These are phyloP conservation scores for Scarus forsteni DNA, from an alignment of 2,797 vertebrate genomes.

Conservation along the genomic window DNA sequence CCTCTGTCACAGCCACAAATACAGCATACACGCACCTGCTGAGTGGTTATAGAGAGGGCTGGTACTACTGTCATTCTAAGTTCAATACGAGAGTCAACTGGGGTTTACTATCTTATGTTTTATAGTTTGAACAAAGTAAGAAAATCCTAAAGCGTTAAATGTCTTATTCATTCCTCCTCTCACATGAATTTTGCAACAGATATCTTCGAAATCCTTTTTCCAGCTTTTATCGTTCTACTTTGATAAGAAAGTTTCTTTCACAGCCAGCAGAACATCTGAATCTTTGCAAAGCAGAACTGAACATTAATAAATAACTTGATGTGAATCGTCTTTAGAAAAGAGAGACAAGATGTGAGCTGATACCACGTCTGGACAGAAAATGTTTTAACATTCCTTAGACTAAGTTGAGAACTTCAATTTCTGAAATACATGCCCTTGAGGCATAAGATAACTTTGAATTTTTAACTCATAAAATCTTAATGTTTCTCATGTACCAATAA, in stretches of 20 bases:
- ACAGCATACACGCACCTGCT: conserved; percentile 27
- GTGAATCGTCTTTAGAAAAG: not conserved
- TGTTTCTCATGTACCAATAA: too few relatives aligned
- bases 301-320: not conserved
- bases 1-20: conserved; percentile 11
- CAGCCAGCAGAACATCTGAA: not conserved
- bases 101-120: conserved; percentile 2
- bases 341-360: too few relatives aligned
- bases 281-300: not conserved
- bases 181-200: not conserved
- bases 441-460: too few relatives aligned
- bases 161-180: not conserved
- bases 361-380: too few relatives aligned
- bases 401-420: too few relatives aligned
- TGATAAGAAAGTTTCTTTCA: not conserved
- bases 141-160: not conserved
- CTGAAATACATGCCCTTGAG: too few relatives aligned
- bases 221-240: not conserved
- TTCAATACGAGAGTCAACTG: not conserved
- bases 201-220: not conserved
- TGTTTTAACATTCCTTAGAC: too few relatives aligned
- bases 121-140: not conserved
- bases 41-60: conserved; percentile 3
- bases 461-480: too few relatives aligned
- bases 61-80: conserved; percentile 5